Evolutionary conservation across 2,888 invertebrate species (phyloP).

Genomic region (Unio delphinus): DNA sequence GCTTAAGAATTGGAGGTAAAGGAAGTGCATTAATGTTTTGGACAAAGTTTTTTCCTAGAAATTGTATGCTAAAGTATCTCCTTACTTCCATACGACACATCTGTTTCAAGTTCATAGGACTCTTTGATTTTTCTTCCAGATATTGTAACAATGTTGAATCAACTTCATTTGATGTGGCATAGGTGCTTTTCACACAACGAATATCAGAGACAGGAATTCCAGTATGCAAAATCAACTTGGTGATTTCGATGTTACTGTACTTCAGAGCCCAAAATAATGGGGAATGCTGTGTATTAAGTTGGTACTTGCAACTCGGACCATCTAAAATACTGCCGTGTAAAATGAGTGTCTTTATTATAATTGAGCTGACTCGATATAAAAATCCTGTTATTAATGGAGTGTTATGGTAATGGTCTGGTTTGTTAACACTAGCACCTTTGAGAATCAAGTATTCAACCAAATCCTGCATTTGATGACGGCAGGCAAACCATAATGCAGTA

Average conservation of each 20-base stretch:
- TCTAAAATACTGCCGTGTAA: constrained; percentile 59
- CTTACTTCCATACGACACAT: constrained; percentile 50
- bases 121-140: constrained; percentile 49
- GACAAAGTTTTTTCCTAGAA: constrained; percentile 54
- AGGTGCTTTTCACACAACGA: constrained; percentile 52
- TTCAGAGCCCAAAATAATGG: constrained; percentile 62
- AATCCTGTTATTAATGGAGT: constrained; percentile 62
- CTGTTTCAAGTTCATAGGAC: constrained; percentile 53
- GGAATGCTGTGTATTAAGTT: constrained; percentile 51
- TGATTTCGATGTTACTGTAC: constrained; percentile 56
- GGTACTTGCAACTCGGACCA: constrained; percentile 37
- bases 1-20: constrained; percentile 52
- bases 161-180: constrained; percentile 45
- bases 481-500: constrained; percentile 61
- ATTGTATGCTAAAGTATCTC: constrained; percentile 41
- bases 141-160: constrained; percentile 45
- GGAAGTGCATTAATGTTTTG: constrained; percentile 49
- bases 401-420: constrained; percentile 63
- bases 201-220: constrained; percentile 55
- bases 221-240: constrained; percentile 51
- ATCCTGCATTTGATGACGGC: constrained; percentile 58
- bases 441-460: constrained; percentile 58
- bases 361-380: constrained; percentile 60
- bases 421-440: constrained; percentile 65
- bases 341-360: constrained; percentile 58